Percentiles rank a stretch among this genome's conserved stretches.
phyloP scores from a whole-genome alignment of 2,113 vertebrate species.

The Benitochromis conjunctus region DNA sequence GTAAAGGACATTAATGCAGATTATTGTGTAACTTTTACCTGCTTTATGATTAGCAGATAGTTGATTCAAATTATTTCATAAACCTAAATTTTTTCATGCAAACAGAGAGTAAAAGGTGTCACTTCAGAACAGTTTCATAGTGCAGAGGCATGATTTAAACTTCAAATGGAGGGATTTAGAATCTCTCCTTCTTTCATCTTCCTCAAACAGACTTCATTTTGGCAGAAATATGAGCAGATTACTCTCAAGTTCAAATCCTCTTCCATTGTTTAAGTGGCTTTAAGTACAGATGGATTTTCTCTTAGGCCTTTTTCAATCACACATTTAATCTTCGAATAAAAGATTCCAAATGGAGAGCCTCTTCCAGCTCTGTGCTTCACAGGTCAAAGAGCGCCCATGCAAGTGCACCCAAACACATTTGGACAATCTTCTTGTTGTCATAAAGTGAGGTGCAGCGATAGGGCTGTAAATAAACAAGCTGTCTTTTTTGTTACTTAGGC shows the following conservation, averaged over 20 bases:
- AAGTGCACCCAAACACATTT: not conserved
- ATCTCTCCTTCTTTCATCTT: not conserved
- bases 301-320: not conserved
- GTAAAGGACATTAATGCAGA: not conserved
- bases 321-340: not conserved
- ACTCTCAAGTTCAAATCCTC: conserved; percentile 26
- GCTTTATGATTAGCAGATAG: not conserved
- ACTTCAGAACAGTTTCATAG: not conserved
- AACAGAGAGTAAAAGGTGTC: not conserved
- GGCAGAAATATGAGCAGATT: conserved; percentile 15
- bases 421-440: not conserved
- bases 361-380: not conserved
- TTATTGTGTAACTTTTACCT: not conserved
- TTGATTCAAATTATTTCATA: not conserved
- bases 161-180: conserved; percentile 15
- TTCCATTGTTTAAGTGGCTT: not conserved
- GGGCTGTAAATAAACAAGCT: conserved; percentile 23
- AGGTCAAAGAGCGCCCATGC: not conserved
- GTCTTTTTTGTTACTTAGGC: conserved; percentile 9
- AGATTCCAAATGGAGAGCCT: not conserved
- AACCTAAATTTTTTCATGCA: not conserved
- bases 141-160: not conserved
- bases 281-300: not conserved
- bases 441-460: not conserved
- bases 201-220: conserved; percentile 2